Evolutionary conservation across 1,140 invertebrate species (phyloP).

Genomic region (Geopemphigus sp.): DNA sequence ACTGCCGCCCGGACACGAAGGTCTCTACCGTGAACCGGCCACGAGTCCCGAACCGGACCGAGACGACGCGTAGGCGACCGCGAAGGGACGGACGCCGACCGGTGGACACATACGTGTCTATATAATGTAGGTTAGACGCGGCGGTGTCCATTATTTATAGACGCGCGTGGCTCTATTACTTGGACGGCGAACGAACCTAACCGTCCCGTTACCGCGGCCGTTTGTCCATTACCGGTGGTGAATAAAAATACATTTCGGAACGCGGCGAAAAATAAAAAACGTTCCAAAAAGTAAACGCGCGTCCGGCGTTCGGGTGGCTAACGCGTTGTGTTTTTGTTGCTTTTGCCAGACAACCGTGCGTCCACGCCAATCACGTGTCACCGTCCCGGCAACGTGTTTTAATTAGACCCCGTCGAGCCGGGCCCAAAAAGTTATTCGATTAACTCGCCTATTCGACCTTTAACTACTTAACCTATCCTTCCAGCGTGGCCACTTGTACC

Average conservation of each 20-base stretch:
- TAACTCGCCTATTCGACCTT: background rate
- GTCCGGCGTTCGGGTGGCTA: background rate
- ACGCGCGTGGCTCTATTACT: background rate
- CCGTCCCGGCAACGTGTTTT: background rate
- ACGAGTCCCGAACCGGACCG: too few species aligned
- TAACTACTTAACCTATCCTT: too few species aligned
- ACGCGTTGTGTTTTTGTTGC: background rate
- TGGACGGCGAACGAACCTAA: too few species aligned
- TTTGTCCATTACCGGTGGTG: background rate
- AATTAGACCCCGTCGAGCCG: conserved; percentile 14
- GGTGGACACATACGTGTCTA: background rate
- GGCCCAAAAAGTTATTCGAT: background rate
- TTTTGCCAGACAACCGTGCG: conserved; percentile 38
- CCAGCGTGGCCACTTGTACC: too few species aligned
- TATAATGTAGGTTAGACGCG: background rate
- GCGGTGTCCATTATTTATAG: conserved; percentile 26
- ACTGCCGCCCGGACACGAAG: too few species aligned
- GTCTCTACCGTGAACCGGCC: too few species aligned
- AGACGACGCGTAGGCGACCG: background rate
- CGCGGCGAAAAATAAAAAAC: background rate
- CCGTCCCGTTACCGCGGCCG: background rate
- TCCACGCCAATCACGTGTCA: conserved; percentile 36
- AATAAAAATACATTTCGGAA: conserved; percentile 30
- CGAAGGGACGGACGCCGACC: background rate
- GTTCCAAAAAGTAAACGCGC: conserved; percentile 23